Base-by-base conservation (phyloP, 1,140 invertebrate genomes). In the Apocrypta bakeri region DNA sequence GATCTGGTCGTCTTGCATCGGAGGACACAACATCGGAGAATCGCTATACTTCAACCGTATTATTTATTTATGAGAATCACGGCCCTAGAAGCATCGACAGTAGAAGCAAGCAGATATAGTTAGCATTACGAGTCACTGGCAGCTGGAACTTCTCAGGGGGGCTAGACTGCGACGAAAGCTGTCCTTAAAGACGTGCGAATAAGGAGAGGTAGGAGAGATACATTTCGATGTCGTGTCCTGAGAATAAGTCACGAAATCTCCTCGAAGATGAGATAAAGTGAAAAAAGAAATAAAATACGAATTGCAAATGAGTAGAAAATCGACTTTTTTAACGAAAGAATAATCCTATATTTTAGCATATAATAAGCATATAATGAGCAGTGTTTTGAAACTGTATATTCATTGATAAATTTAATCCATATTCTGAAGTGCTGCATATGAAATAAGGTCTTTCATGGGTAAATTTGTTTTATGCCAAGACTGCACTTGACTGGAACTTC, bases 211-310 rank as follows among this genome's bases (percentile, higher is more conserved):
- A 11, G 40, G 12, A 42, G 12, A 12, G 12, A 37, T 3, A 42
- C 40, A 14, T 42, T 42, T 42, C 7, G 1, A 42, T 1, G n/a
- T 33, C 29, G 87, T 89, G 84, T 85, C 89, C 86, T 89, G 87
- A 86, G 88, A 90, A 89, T 90, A 90, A 88, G 88, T 88, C 87
- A 84, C 84, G 83, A 85, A 87, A 88, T 85, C 87, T 80, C 87
- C 84, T 90, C 88, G 86, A 37, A 37, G 33, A 37, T 37, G 9
- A 37, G 9, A 37, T 4, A 37, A 37, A 37, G 33, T 37, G 9
- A 37, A 37, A 37, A 4, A 37, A 37, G 9, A 37, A 37, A 37
- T 2, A 37, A 9, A 4, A 2, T 37, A 37, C 33, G 9, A 37
- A 37, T n/a, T n/a, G n/a, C n/a, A n/a, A n/a, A n/a, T n/a, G n/a